These are phyloP conservation scores for Carassius auratus DNA, from an alignment of 2,113 vertebrate species.

Conservation along the genomic window DNA sequence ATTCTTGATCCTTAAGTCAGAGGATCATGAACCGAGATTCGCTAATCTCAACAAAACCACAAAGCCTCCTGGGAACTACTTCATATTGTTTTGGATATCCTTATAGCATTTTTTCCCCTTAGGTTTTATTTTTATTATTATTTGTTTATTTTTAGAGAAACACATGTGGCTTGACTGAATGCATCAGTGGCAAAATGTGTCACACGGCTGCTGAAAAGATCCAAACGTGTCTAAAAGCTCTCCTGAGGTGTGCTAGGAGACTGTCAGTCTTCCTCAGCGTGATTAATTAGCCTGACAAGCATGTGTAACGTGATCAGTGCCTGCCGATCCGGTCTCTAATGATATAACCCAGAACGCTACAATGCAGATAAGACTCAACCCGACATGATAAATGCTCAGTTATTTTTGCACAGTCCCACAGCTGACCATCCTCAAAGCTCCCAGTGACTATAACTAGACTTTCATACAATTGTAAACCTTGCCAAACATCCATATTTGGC, in stretches of 20 bases:
- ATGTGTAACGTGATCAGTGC: slow-evolving; percentile 44
- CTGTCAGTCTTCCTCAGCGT: slow-evolving; percentile 42
- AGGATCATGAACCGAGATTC: background rate
- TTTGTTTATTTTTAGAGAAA: background rate
- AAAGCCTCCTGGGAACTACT: slow-evolving; percentile 21
- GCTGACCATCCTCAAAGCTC: slow-evolving; percentile 26
- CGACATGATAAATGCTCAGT: slow-evolving; percentile 56
- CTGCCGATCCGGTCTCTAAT: slow-evolving; percentile 1
- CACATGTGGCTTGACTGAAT: background rate
- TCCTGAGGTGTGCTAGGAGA: slow-evolving; percentile 22
- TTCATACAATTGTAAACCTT: background rate
- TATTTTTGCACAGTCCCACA: slow-evolving; percentile 62
- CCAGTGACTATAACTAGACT: background rate
- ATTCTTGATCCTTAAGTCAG: background rate
- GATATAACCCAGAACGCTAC: slow-evolving; percentile 49
- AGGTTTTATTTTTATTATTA: background rate
- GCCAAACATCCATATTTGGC: background rate
- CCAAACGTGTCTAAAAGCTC: background rate
- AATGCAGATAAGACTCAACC: slow-evolving; percentile 58
- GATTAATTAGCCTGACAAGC: slow-evolving; percentile 47
- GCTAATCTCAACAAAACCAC: slow-evolving; percentile 24
- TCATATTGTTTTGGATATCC: background rate
- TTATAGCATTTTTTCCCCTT: background rate
- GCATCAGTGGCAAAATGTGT: background rate
- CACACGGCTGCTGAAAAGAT: background rate